These are phyloP conservation scores for Thymelicus acteon DNA, from an alignment of 2,888 invertebrate species.

Conservation along the genomic window DNA sequence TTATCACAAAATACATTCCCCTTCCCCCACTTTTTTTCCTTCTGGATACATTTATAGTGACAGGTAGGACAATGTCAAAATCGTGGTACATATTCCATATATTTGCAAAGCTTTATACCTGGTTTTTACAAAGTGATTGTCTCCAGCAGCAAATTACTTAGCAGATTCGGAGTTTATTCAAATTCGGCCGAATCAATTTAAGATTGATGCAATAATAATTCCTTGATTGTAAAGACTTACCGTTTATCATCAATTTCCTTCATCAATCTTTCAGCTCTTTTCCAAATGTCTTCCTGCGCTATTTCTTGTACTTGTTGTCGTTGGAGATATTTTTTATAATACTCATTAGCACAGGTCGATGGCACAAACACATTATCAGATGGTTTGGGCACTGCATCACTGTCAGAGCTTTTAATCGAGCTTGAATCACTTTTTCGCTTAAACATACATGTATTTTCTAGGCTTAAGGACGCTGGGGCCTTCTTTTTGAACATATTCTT, in stretches of 20 bases:
- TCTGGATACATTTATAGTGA: too few species aligned
- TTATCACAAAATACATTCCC: too few species aligned
- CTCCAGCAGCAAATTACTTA: too few species aligned
- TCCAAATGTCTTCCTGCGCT: slow-evolving; percentile 58
- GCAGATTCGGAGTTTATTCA: too few species aligned
- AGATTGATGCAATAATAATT: too few species aligned
- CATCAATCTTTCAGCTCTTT: slow-evolving; percentile 54
- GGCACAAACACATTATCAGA: slow-evolving; percentile 50
- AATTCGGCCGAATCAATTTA: too few species aligned
- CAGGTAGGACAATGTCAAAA: too few species aligned
- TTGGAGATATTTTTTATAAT: slow-evolving; percentile 57
- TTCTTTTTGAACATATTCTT: slow-evolving; percentile 24
- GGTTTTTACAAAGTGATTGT: too few species aligned
- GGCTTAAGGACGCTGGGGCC: background rate
- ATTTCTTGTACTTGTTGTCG: slow-evolving; percentile 48
- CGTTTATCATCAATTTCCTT: slow-evolving; percentile 55
- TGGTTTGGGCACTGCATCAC: background rate
- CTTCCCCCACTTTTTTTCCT: too few species aligned
- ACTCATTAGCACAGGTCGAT: slow-evolving; percentile 53
- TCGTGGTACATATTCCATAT: too few species aligned
- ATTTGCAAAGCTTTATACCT: too few species aligned
- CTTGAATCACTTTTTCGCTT: slow-evolving; percentile 17
- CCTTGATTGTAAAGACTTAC: slow-evolving; percentile 46
- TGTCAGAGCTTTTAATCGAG: slow-evolving; percentile 12
- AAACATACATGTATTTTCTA: slow-evolving; percentile 14